Base-by-base conservation (phyloP, 1,140 invertebrate species). In the Conopomorpha cramerella region DNA sequence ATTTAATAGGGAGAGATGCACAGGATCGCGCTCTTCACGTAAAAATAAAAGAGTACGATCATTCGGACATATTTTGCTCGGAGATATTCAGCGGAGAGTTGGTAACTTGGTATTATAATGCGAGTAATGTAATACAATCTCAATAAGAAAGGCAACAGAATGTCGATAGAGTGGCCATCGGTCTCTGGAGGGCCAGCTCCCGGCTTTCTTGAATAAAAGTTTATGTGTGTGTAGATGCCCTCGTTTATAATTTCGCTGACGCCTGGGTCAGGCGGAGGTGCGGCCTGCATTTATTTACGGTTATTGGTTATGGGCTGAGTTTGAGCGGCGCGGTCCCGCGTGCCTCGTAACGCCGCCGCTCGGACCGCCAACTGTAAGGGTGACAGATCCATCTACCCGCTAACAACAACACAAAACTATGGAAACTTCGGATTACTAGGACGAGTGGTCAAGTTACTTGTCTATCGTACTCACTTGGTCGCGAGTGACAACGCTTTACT, bases 1-100 rank as follows among this genome's bases (percentile, higher is more conserved):
- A 72, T 72, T 72, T 76, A 76, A 76, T 76, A 76, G 68, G 67
- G 71, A 71, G 66, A 76, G 71, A 76, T 76, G 71, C 68, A 59
- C 71, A 50, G 67, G 66, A 70, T 71, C 57, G 66, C 70, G 55
- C 40, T 50, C 63, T 63, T 68, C 65, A 64, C 55, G 65, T 74
- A 74, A 71, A 76, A 72, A 76, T 71, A 76, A 76, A 72, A 45
- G 61, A 72, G 49, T 51, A 48, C 59, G 55, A 64, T 71, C 58
- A 45, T 51, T 46, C 43, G 42, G 51, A 62, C 55, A 61, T 58
- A 61, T 67, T 64, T 73, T 49, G 49, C 19, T 6, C 4, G 4
- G 10, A 23, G 4, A 23, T 6, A 10, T 23, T 4, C 10, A 6
- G 19, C 19, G 19, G 10, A 6, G 19, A 6, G 19, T 23, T 10